Percentiles rank a stretch among this genome's conserved stretches.
Conservation (phyloP, 2,113 vertebrate genomes). For the Podilymbus podiceps region DNA sequence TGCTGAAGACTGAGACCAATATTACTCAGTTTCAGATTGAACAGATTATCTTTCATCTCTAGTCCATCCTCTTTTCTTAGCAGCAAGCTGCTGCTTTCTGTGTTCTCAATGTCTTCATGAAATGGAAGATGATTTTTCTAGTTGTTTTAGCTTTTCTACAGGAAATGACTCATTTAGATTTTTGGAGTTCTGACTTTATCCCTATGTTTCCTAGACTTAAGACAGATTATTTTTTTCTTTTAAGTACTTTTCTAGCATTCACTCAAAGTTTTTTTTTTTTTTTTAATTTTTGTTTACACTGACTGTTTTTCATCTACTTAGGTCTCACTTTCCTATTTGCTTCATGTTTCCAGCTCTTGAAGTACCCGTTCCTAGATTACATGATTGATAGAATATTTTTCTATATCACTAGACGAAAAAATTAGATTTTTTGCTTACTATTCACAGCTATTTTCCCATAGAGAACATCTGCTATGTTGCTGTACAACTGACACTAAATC, state of each 20-base stretch:
- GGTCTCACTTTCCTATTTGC: neutral
- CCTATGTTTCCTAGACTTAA: neutral
- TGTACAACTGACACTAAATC: neutral
- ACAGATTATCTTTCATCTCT: neutral
- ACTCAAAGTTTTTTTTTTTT: neutral
- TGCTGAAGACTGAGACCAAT: neutral
- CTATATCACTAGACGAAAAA: neutral
- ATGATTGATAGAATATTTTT: neutral
- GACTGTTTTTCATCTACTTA: neutral
- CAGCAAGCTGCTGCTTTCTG: neutral
- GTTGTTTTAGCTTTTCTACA: neutral
- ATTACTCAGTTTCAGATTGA: neutral
- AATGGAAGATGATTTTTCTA: neutral
- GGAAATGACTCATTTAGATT: neutral
- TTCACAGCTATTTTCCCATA: neutral
- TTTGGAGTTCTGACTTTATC: neutral
- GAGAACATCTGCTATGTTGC: neutral
- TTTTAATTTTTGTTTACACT: neutral
- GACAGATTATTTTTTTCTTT: too few relatives aligned
- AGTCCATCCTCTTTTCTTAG: neutral
- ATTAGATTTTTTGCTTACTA: neutral
- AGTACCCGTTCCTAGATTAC: neutral
- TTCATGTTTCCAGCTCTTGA: neutral
- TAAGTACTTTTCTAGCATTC: neutral
- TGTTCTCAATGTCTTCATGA: neutral